Evolutionary conservation across 2,888 invertebrate species (phyloP).

Genomic region (Andrena dorsata): DNA sequence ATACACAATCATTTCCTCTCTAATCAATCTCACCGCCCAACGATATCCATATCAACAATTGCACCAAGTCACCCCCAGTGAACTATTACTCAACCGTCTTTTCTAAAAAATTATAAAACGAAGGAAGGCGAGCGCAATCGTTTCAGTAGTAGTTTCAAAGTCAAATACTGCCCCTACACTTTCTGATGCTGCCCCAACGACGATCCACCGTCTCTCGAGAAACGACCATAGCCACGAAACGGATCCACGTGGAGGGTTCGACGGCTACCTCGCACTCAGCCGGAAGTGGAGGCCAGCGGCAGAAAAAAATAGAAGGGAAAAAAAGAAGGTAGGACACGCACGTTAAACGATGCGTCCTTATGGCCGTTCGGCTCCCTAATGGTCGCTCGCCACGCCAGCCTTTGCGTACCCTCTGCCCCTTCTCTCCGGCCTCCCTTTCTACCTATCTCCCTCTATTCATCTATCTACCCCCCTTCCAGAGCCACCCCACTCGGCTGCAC

Average conservation of each 20-base stretch:
- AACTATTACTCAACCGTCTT: too few species aligned
- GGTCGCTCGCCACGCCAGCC: slow-evolving; percentile 75
- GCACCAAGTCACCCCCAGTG: background rate
- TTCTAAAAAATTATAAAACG: too few species aligned
- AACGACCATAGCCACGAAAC: slow-evolving; percentile 64
- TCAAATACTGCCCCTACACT: slow-evolving; percentile 66
- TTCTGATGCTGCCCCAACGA: slow-evolving; percentile 62
- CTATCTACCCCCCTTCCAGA: slow-evolving; percentile 52
- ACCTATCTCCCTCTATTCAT: slow-evolving; percentile 60
- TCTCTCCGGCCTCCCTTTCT: slow-evolving; percentile 34
- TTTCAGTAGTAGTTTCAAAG: too few species aligned
- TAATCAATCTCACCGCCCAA: too few species aligned
- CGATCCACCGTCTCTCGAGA: slow-evolving; percentile 62
- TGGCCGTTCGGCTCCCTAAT: slow-evolving; percentile 81
- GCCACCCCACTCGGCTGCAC: slow-evolving; percentile 61
- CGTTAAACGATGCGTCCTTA: slow-evolving; percentile 77
- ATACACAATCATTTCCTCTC: background rate
- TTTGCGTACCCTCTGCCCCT: slow-evolving; percentile 59
- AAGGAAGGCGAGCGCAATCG: too few species aligned
- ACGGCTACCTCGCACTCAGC: background rate
- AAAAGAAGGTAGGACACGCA: slow-evolving; percentile 59
- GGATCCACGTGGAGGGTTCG: slow-evolving; percentile 40
- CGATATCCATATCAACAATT: background rate
- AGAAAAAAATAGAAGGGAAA: slow-evolving; percentile 22
- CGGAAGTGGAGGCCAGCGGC: slow-evolving; percentile 44